phyloP scores from a whole-genome alignment of 2,113 vertebrate species.

The Alethe diademata region DNA sequence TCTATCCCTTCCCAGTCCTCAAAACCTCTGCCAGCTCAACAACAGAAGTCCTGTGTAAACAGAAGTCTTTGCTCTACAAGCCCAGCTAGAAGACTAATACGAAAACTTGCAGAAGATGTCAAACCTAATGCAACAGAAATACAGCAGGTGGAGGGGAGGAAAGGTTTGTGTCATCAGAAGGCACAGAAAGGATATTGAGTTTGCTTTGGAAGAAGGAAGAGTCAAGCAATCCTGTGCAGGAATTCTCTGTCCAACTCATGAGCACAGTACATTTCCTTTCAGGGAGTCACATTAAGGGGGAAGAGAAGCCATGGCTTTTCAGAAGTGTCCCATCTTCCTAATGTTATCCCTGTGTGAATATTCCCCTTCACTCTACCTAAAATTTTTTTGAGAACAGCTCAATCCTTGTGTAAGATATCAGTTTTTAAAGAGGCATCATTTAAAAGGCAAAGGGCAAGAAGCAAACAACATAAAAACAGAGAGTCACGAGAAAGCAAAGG shows the following conservation, averaged over 20 bases:
- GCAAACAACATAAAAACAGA: background rate
- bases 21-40: background rate
- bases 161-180: background rate
- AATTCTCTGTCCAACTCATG: background rate
- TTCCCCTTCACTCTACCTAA: background rate
- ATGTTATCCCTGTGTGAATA: background rate
- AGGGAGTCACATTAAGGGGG: background rate
- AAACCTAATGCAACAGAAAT: background rate
- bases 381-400: background rate
- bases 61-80: background rate
- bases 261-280: background rate
- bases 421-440: background rate
- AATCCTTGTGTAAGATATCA: background rate
- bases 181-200: background rate
- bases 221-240: background rate
- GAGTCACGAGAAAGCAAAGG: background rate
- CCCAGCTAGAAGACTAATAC: background rate
- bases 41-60: background rate
- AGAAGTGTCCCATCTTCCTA: background rate
- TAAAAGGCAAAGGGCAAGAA: background rate
- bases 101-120: background rate
- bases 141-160: background rate
- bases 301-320: background rate
- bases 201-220: background rate
- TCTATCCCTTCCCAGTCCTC: background rate